Percentiles rank a stretch among this genome's conserved stretches.
These are phyloP conservation scores for Ennomos fuscantarius DNA, from an alignment of 2,888 invertebrate species.

Conservation along the genomic window DNA sequence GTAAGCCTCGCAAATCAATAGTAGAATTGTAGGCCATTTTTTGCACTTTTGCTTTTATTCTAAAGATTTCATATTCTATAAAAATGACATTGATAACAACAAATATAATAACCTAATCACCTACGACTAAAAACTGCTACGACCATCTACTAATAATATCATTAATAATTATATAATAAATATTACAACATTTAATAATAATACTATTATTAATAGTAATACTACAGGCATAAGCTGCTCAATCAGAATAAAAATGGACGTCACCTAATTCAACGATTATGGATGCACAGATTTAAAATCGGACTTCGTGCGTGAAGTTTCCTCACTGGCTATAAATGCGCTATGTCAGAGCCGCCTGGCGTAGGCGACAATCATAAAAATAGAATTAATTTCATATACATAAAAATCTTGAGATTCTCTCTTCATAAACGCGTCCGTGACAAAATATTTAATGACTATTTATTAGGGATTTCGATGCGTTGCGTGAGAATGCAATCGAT, in stretches of 20 bases:
- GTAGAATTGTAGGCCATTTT: too few species aligned
- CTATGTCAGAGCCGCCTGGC: slow-evolving; percentile 32
- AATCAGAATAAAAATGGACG: slow-evolving; percentile 6
- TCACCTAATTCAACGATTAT: slow-evolving; percentile 9
- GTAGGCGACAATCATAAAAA: slow-evolving; percentile 59
- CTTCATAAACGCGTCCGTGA: slow-evolving; percentile 55
- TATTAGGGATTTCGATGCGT: slow-evolving; percentile 55
- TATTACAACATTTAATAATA: too few species aligned
- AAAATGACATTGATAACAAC: too few species aligned
- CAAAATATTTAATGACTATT: slow-evolving; percentile 69
- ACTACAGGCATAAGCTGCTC: neutral
- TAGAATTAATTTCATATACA: slow-evolving; percentile 59
- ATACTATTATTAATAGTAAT: too few species aligned
- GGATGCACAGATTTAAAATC: slow-evolving; percentile 15
- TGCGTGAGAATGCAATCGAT: slow-evolving; percentile 45
- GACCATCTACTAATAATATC: slow-evolving; percentile 1
- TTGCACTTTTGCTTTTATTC: too few species aligned
- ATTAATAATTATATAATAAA: too few species aligned
- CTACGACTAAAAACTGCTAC: too few species aligned
- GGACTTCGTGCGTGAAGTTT: slow-evolving; percentile 25
- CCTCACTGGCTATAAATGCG: slow-evolving; percentile 24
- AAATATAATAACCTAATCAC: too few species aligned
- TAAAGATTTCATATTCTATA: too few species aligned
- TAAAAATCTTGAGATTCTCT: slow-evolving; percentile 52
- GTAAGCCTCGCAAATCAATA: too few species aligned